A percentile compares a stretch with the other conserved stretches of the same genome.
These are phyloP conservation scores for Eunapius fragilis DNA, from an alignment of 37 sponge, comb jelly and placozoan genomes.

Conservation along the genomic window DNA sequence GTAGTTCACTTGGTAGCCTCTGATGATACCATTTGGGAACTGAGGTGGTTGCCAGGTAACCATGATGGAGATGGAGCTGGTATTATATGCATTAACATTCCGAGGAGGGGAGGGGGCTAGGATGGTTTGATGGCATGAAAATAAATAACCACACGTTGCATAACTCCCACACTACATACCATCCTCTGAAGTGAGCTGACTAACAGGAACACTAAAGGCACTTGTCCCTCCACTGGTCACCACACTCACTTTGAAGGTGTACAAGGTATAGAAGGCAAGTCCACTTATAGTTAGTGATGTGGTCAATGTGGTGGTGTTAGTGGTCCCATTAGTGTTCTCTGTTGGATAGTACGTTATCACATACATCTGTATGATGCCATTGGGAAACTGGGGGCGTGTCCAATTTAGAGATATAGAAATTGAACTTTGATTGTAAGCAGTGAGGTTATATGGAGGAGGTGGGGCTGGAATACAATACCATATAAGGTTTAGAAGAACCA, in stretches of 20 bases:
- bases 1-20: slow-evolving; percentile 38
- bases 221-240: not conserved
- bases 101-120: slow-evolving; percentile 40
- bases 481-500: not conserved
- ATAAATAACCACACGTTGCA: not conserved
- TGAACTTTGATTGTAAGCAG: not conserved
- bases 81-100: not conserved
- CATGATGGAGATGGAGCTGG: slow-evolving; percentile 8
- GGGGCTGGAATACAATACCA: slow-evolving; percentile 24
- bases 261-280: not conserved
- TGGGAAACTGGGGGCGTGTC: slow-evolving; percentile 31
- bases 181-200: slow-evolving; percentile 1
- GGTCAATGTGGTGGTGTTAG: not conserved
- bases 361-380: slow-evolving; percentile 28
- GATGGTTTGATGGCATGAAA: not conserved
- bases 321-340: not conserved
- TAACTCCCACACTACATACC: not conserved
- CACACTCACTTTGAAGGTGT: not conserved
- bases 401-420: slow-evolving; percentile 28
- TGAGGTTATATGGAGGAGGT: slow-evolving; percentile 24
- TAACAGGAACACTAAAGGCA: not conserved
- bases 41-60: slow-evolving; percentile 51
- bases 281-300: not conserved
- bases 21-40: slow-evolving; percentile 48
- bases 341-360: not conserved